These are phyloP conservation scores for Elegia similella DNA, from an alignment of 2,888 invertebrate species.

Conservation along the genomic window DNA sequence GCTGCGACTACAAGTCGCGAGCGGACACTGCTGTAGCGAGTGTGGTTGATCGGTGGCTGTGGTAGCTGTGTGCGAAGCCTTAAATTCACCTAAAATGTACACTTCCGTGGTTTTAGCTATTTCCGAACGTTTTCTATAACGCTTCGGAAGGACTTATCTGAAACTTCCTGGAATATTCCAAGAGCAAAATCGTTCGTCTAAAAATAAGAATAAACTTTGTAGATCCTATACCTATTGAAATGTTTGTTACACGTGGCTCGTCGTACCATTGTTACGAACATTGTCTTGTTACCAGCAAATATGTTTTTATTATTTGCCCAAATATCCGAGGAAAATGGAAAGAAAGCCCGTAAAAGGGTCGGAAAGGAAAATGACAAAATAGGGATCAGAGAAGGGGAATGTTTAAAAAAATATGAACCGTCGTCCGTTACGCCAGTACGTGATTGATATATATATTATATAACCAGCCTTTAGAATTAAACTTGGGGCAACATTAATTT, in stretches of 20 bases:
- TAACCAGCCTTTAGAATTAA: too few species aligned
- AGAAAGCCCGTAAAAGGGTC: background rate
- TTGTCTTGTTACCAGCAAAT: background rate
- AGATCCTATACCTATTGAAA: background rate
- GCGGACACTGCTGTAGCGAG: too few species aligned
- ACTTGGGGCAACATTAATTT: too few species aligned
- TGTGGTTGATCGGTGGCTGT: too few species aligned
- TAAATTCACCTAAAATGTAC: too few species aligned
- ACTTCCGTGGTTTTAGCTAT: too few species aligned
- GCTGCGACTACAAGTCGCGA: too few species aligned
- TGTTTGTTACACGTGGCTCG: background rate
- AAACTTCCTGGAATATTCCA: background rate
- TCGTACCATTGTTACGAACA: slow-evolving; percentile 9
- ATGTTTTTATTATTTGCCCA: background rate
- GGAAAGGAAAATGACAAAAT: background rate
- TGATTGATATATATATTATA: background rate
- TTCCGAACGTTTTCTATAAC: background rate
- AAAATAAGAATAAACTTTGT: background rate
- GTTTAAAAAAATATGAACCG: background rate
- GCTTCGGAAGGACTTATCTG: too few species aligned
- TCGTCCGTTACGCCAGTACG: background rate
- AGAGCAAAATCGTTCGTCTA: background rate
- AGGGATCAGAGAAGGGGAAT: background rate
- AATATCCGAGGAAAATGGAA: background rate
- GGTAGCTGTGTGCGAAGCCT: too few species aligned